Evolutionary conservation across 2,113 vertebrate species (phyloP), one percentile per base, ranked within the genome.

Genomic region (Antechinus stuartii): DNA sequence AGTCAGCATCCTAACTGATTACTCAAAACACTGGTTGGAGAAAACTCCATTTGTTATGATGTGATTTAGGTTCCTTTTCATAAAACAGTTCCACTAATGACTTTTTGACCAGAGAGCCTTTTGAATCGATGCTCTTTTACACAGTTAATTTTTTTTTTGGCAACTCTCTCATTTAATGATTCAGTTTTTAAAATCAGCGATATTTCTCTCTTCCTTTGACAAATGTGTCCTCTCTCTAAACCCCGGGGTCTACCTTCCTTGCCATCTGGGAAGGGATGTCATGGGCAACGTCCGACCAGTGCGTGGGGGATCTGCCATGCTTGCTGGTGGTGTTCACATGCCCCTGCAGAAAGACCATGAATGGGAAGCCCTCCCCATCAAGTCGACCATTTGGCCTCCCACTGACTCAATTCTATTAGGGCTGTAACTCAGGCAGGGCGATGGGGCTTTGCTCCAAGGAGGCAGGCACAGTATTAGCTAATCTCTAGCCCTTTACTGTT

Each of bases 191-290:
- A 84, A 42, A 22, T 2, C 2, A 7, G 27, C 27, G 16, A 91
- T n/a, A 49, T 94, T 94, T 95, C 94, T 91, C 49, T 90, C 27
- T 90, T 56, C 91, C 95, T 54, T 93, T 94, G 94, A 47, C 91
- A 96, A 93, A 92, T 61, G 46, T 95, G 30, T 91, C 26, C 42
- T 53, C 93, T 46, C 90, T 84, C 54, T 93, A 92, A 92, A 90
- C 93, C 93, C 90, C 61, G 6, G 50, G 10, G 90, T 94, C 92
- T 96, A 92, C 95, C 93, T 93, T 95, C 57, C 89, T 92, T 57
- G 54, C 94, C 94, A 94, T 93, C 94, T 97, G 95, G 94, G 93
- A 94, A 56, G 46, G 94, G 76, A 92, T 49, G 93, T 47, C 92
- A 47, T 11, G 2, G 27, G 89, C 42, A 68, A 0, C n/a, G 76